These are phyloP conservation scores for Crenichthys baileyi DNA, from an alignment of 2,797 vertebrate species.

Conservation along the genomic window DNA sequence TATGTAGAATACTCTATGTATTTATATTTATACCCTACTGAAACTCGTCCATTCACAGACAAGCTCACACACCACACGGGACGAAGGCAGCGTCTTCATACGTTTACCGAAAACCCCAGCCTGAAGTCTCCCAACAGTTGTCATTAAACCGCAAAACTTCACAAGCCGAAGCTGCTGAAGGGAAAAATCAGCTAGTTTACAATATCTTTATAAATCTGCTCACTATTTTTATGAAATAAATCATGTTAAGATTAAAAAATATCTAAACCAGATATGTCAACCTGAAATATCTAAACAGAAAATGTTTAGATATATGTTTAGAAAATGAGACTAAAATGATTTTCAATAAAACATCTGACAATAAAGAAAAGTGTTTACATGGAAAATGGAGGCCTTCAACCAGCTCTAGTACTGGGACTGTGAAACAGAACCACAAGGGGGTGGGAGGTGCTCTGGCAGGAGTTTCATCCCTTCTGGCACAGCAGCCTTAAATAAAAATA, in stretches of 20 bases:
- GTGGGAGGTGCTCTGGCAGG: slow-evolving; percentile 22
- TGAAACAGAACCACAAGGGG: background rate
- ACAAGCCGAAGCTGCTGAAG: background rate
- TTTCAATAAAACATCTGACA: background rate
- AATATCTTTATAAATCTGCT: too few relatives aligned
- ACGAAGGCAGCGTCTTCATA: background rate
- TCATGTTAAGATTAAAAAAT: background rate
- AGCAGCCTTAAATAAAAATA: slow-evolving; percentile 16
- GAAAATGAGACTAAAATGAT: background rate
- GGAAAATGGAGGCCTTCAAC: background rate
- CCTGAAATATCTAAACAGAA: too few relatives aligned
- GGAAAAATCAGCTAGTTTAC: background rate
- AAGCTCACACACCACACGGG: background rate
- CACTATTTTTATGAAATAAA: background rate
- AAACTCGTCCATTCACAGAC: slow-evolving; percentile 24
- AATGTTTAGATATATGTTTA: too few relatives aligned
- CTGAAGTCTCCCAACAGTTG: background rate
- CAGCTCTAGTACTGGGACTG: background rate
- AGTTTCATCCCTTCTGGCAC: slow-evolving; percentile 11
- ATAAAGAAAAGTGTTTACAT: background rate
- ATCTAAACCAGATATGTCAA: too few relatives aligned
- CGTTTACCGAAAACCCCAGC: background rate
- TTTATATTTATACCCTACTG: slow-evolving; percentile 25
- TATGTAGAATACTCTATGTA: slow-evolving; percentile 27
- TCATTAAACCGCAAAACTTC: background rate